A percentile compares a stretch with the other conserved stretches of the same genome.
phyloP scores from a whole-genome alignment of 2,797 vertebrate species.

The Enteromius unitaeniatus region DNA sequence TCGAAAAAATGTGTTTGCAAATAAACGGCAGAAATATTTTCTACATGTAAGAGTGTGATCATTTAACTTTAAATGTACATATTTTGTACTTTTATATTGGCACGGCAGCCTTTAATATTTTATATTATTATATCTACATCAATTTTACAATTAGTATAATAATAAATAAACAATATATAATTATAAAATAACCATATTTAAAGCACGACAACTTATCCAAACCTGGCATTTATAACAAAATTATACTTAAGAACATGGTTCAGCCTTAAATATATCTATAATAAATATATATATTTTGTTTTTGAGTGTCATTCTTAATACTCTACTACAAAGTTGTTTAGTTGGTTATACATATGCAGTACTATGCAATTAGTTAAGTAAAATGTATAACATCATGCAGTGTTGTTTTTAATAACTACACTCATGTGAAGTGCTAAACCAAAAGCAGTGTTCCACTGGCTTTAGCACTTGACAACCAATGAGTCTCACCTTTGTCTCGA shows the following conservation, averaged over 20 bases:
- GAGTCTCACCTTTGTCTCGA: too few species aligned
- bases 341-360: neutral
- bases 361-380: neutral
- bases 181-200: neutral
- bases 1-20: neutral
- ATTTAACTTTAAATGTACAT: neutral
- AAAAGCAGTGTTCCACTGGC: too few species aligned
- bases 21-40: neutral
- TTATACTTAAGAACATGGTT: neutral
- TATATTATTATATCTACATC: neutral
- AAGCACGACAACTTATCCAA: neutral
- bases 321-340: neutral
- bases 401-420: neutral
- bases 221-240: neutral
- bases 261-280: too few species aligned
- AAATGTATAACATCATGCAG: neutral
- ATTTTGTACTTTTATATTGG: neutral
- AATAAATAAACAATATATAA: neutral
- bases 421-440: too few species aligned
- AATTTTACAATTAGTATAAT: neutral
- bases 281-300: too few species aligned
- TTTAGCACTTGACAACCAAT: too few species aligned
- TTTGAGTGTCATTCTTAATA: neutral
- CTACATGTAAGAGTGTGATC: neutral
- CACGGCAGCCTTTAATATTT: neutral